Evolutionary conservation across 2,113 vertebrate genomes (phyloP).

Genomic region (Cynocephalus volans): DNA sequence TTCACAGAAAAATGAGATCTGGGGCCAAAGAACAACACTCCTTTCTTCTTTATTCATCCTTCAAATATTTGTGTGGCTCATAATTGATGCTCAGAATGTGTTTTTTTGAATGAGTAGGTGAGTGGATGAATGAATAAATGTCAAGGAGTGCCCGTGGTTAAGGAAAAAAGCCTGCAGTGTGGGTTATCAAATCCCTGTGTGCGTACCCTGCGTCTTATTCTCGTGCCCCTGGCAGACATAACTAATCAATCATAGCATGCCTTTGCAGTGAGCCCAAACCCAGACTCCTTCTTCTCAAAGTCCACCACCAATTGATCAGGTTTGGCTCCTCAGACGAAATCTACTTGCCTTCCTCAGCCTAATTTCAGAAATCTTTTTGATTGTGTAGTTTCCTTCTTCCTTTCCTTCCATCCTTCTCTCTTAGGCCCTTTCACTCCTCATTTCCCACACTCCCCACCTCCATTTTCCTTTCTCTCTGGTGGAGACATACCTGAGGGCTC

Average conservation of each 20-base stretch:
- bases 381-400: neutral
- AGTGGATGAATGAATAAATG: neutral
- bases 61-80: neutral
- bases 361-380: neutral
- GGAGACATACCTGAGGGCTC: conserved; percentile 69
- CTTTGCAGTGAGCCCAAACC: neutral
- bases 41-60: neutral
- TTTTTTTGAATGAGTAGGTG: neutral
- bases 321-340: neutral
- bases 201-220: neutral
- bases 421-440: neutral
- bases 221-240: neutral
- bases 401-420: neutral
- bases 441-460: neutral
- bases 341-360: neutral
- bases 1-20: conserved; percentile 32
- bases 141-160: neutral
- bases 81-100: neutral
- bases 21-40: neutral
- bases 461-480: neutral
- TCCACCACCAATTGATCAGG: neutral
- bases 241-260: neutral
- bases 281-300: neutral
- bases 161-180: neutral
- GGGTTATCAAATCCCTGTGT: neutral